Conservation (phyloP, 2,797 vertebrate species). For the Sebastes taczanowskii region DNA sequence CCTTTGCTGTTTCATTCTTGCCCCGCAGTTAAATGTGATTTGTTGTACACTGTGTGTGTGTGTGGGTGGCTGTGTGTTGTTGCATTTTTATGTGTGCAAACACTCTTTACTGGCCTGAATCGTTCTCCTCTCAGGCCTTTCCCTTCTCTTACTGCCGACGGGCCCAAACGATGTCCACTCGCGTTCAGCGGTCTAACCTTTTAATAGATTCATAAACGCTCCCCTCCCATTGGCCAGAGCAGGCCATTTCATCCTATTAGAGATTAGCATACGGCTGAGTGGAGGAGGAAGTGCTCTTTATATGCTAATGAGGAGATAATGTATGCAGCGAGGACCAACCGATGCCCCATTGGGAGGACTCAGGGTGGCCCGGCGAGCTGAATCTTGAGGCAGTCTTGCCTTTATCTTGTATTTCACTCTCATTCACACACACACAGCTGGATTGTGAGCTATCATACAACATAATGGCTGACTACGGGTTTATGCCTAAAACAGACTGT, state of each 20-base stretch:
- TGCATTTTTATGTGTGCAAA: conserved; percentile 26
- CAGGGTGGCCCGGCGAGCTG: conserved; percentile 39
- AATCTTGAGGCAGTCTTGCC: conserved; percentile 44
- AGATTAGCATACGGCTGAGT: conserved; percentile 77
- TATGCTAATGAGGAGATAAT: conserved; percentile 77
- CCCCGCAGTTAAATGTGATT: conserved; percentile 64
- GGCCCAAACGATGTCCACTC: conserved; percentile 49
- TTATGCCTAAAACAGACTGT: not conserved
- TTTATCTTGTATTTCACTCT: conserved; percentile 32
- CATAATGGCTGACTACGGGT: not conserved
- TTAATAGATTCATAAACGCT: conserved; percentile 72
- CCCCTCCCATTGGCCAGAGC: conserved; percentile 65
- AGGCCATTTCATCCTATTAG: conserved; percentile 75
- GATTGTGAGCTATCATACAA: not conserved
- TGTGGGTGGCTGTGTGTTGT: conserved; percentile 24
- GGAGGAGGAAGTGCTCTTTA: conserved; percentile 79
- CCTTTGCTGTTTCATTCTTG: conserved; percentile 53
- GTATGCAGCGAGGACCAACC: conserved; percentile 66
- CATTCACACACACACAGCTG: conserved; percentile 14
- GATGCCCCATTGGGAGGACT: conserved; percentile 48
- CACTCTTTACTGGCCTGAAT: conserved; percentile 23
- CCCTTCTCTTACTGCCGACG: not conserved
- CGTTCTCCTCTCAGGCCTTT: not conserved
- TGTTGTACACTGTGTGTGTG: conserved; percentile 18
- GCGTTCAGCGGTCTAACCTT: conserved; percentile 64